Base-by-base conservation (phyloP, 2,797 vertebrate genomes). In the Neopelma chrysocephalum region DNA sequence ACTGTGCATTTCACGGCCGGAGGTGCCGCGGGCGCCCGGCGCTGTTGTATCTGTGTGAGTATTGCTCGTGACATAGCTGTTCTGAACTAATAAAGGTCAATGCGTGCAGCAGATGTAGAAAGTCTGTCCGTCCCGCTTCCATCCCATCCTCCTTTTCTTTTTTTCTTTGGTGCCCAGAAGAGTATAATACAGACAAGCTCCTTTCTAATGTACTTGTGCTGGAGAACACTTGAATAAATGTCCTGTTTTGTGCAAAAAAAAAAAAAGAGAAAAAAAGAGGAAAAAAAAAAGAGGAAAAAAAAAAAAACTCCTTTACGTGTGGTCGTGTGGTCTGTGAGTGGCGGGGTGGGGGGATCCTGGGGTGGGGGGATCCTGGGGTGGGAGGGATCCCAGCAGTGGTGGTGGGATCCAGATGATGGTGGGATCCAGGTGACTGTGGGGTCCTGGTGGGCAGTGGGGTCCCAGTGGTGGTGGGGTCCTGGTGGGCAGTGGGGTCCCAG, bases 211-310 rank as follows among this genome's bases (percentile, higher is more conserved):
- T 99, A 99, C 98, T 99, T 99, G 99, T 99, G 99, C 99, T 99
- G 99, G 99, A 99, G 98, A 99, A 99, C 99, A 99, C 99, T 99
- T 99, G 99, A 99, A 99, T 99, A 99, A 99, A 99, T 99, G 99
- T 99, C 98, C 99, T 99, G 98, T 99, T 99, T 99, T 99, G 99
- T 99, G 99, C 98, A 98, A 98, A 99, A 98, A 97, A 95, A 97
- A 97, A 97, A 97, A 96, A 82, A 18, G 3, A 54, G 47, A 92
- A 73, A 93, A 93, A 61, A 57, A 27, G 2, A 5, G 4, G 11
- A 65, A 32, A 48, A 58, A 70, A 75, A 57, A 50, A 71, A 38
- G 32, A 57, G 4, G 21, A 98, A 66, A 73, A 23, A 27, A 98
- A 72, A 22, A 76, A 60, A 78, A 62, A 40, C 32, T 1, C 1